These are phyloP conservation scores for Mythimna pallens DNA, from an alignment of 2,888 invertebrate species.

Conservation along the genomic window DNA sequence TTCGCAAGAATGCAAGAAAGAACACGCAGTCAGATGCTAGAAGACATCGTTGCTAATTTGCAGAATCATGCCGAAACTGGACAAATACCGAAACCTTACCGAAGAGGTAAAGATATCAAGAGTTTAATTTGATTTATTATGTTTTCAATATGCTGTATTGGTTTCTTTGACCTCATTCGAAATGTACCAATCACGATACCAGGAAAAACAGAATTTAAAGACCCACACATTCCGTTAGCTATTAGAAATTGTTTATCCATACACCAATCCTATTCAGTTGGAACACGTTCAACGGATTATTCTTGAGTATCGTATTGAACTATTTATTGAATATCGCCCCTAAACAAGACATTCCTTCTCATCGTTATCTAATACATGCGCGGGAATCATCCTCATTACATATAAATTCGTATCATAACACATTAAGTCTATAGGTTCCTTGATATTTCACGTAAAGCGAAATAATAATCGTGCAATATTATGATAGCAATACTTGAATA, in stretches of 20 bases:
- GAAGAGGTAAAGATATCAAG: conserved; percentile 90
- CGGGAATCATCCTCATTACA: no score
- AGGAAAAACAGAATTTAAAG: background rate
- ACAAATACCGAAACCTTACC: conserved; percentile 98
- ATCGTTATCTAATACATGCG: background rate
- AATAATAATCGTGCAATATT: background rate
- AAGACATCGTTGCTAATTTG: conserved; percentile 97
- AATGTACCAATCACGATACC: background rate
- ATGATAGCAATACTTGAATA: background rate
- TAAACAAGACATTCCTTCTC: background rate
- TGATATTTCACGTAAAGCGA: no score
- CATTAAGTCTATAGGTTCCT: no score
- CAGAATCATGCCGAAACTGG: conserved; percentile 98
- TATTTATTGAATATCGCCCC: background rate
- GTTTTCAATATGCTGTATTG: no score
- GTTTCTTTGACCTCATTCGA: background rate
- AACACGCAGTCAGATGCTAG: conserved; percentile 97
- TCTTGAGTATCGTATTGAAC: background rate
- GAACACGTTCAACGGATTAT: background rate
- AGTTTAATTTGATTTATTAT: background rate
- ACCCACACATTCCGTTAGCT: background rate
- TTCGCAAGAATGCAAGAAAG: conserved; percentile 98
- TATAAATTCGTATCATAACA: no score
- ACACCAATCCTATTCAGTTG: background rate
- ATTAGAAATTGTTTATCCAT: background rate